These are phyloP conservation scores for Gryon sp. DNA, from an alignment of 1,140 invertebrate species.

Conservation along the genomic window DNA sequence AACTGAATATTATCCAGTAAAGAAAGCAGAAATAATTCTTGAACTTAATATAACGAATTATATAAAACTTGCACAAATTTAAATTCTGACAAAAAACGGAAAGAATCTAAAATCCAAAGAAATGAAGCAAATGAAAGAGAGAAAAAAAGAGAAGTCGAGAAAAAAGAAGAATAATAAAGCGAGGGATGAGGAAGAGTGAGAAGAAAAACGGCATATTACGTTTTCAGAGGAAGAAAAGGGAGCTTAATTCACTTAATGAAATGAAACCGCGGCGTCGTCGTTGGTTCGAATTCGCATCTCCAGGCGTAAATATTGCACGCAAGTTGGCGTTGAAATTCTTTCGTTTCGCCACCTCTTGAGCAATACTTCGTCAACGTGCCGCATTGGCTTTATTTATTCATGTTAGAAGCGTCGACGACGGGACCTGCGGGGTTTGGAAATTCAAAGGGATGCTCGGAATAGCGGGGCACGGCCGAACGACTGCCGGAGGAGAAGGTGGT, in stretches of 20 bases:
- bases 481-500: conserved; percentile 67
- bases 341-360: conserved; percentile 57
- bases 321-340: conserved; percentile 47
- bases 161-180: neutral
- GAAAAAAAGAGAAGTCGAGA: neutral
- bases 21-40: too few relatives aligned
- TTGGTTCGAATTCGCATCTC: conserved; percentile 5
- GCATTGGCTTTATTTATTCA: conserved; percentile 78
- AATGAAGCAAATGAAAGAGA: conserved; percentile 8
- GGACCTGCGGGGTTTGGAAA: conserved; percentile 68
- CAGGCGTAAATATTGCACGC: conserved; percentile 42
- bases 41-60: too few relatives aligned
- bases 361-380: conserved; percentile 66
- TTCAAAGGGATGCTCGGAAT: conserved; percentile 70
- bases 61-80: too few relatives aligned
- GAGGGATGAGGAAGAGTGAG: neutral
- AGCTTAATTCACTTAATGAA: conserved; percentile 49
- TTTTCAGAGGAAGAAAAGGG: neutral
- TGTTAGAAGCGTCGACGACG: conserved; percentile 66
- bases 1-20: neutral
- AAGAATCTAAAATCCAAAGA: neutral
- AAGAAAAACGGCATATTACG: neutral
- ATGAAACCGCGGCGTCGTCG: conserved; percentile 18
- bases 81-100: neutral
- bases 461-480: conserved; percentile 54